phyloP scores from a whole-genome alignment of 2,888 invertebrate genomes.

The Osmoderma eremita region DNA sequence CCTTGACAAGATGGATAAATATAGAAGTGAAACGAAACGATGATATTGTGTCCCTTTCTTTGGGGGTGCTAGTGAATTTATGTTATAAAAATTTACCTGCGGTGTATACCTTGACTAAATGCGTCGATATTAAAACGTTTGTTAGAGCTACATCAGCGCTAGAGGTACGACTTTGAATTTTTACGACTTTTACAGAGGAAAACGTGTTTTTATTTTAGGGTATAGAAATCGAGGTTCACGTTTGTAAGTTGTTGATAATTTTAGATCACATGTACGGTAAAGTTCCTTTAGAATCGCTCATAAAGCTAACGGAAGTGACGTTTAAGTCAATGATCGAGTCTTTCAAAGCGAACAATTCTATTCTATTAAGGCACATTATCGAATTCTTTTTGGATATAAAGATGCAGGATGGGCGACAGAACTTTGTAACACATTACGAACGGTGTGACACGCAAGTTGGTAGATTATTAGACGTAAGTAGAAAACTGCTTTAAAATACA shows the following conservation, averaged over 20 bases:
- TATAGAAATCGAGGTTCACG: slow-evolving; percentile 65
- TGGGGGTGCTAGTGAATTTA: slow-evolving; percentile 80
- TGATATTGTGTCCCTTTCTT: slow-evolving; percentile 66
- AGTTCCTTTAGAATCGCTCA: slow-evolving; percentile 64
- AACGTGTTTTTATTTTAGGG: slow-evolving; percentile 56
- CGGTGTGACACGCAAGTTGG: slow-evolving; percentile 60
- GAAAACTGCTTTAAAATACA: not conserved
- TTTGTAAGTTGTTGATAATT: slow-evolving; percentile 68
- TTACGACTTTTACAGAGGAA: not conserved
- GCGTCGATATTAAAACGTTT: slow-evolving; percentile 76
- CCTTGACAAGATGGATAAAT: slow-evolving; percentile 73
- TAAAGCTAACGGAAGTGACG: slow-evolving; percentile 65
- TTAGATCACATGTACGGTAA: slow-evolving; percentile 65
- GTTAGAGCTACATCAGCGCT: slow-evolving; percentile 71
- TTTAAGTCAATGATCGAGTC: slow-evolving; percentile 65
- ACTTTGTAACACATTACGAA: slow-evolving; percentile 48
- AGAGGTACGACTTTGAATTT: slow-evolving; percentile 63
- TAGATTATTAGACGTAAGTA: slow-evolving; percentile 58
- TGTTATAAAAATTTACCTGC: slow-evolving; percentile 83
- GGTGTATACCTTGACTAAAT: slow-evolving; percentile 76
- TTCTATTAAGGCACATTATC: slow-evolving; percentile 65
- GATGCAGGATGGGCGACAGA: slow-evolving; percentile 55
- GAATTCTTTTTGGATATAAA: slow-evolving; percentile 68
- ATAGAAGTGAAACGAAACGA: slow-evolving; percentile 61
- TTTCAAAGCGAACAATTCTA: slow-evolving; percentile 62